phyloP scores from a whole-genome alignment of 1,140 invertebrate species.

The Plodia interpunctella region DNA sequence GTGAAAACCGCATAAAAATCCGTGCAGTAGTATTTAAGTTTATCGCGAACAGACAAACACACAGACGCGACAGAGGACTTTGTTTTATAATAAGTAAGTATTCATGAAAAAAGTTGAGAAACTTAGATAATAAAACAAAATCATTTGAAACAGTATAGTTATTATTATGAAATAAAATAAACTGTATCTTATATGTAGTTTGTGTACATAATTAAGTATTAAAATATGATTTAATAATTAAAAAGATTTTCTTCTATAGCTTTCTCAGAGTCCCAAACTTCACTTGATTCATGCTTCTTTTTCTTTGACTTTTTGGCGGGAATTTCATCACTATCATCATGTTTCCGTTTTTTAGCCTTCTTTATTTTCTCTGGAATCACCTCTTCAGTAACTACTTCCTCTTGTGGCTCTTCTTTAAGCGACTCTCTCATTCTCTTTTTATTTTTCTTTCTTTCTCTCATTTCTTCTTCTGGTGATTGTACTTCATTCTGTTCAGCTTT shows the following conservation, averaged over 20 bases:
- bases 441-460: slow-evolving; percentile 23
- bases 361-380: slow-evolving; percentile 23
- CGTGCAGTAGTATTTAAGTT: too few species aligned
- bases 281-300: slow-evolving; percentile 36
- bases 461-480: not conserved
- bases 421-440: slow-evolving; percentile 30
- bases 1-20: too few species aligned
- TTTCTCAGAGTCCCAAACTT: slow-evolving; percentile 57
- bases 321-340: slow-evolving; percentile 22
- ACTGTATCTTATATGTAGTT: not conserved
- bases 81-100: too few species aligned
- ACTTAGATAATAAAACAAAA: too few species aligned
- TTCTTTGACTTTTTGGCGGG: slow-evolving; percentile 33
- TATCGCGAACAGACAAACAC: too few species aligned
- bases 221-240: slow-evolving; percentile 46
- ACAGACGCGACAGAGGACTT: too few species aligned
- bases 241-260: slow-evolving; percentile 62
- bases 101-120: too few species aligned
- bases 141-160: too few species aligned
- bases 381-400: slow-evolving; percentile 14
- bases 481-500: slow-evolving; percentile 12
- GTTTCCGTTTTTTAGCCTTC: slow-evolving; percentile 42
- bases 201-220: not conserved
- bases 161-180: not conserved
- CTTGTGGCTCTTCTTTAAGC: slow-evolving; percentile 7